A percentile compares a stretch with the other conserved stretches of the same genome.
Conservation (phyloP, 2,797 vertebrate species). For the Pangasius macronema region DNA sequence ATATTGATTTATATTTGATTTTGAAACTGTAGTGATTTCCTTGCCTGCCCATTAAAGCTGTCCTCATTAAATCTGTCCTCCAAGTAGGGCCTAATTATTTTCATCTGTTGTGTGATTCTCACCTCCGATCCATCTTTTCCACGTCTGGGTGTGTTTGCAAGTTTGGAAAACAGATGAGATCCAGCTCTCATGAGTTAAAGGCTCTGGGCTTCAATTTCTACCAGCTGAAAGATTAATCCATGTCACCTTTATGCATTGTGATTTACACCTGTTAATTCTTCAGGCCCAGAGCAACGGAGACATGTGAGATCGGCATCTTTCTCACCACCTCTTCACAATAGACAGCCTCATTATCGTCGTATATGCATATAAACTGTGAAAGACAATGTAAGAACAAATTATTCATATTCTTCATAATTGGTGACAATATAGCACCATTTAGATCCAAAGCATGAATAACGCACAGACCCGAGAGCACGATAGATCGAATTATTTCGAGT, state of each 20-base stretch:
- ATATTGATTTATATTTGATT: conserved; percentile 13
- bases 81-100: conserved; percentile 48
- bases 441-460: conserved; percentile 24
- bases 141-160: conserved; percentile 49
- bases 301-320: conserved; percentile 56
- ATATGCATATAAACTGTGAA: conserved; percentile 68
- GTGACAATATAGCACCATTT: conserved; percentile 38
- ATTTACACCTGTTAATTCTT: conserved; percentile 66
- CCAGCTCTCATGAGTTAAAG: conserved; percentile 43
- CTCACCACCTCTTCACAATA: conserved; percentile 64
- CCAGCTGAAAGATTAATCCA: conserved; percentile 61
- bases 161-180: conserved; percentile 46
- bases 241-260: conserved; percentile 61
- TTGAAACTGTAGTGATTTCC: conserved; percentile 33
- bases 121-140: conserved; percentile 46
- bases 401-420: conserved; percentile 55
- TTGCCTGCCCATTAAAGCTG: conserved; percentile 39
- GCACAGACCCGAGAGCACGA: neutral
- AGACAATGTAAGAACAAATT: conserved; percentile 59
- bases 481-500: neutral
- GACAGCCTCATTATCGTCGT: conserved; percentile 63
- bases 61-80: conserved; percentile 54
- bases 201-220: conserved; percentile 51
- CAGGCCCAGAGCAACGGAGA: conserved; percentile 55
- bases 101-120: conserved; percentile 55